These are phyloP conservation scores for Sanderia malayensis DNA, from an alignment of 30 jellyfish, hydroid and myxozoan genomes.

Conservation along the genomic window DNA sequence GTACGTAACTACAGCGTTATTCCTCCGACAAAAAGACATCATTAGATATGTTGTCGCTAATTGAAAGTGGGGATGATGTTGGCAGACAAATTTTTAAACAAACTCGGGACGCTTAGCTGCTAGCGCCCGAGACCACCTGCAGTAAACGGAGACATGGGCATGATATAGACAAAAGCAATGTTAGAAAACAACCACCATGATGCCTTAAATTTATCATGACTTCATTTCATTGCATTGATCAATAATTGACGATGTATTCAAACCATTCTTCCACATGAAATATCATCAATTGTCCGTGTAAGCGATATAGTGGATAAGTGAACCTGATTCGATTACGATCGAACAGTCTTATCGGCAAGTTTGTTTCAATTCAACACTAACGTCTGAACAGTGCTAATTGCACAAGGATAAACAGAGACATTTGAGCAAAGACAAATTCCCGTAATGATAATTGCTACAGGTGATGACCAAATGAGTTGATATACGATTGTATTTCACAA, in stretches of 20 bases:
- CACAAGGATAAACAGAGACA: constrained; percentile 31
- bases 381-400: constrained; percentile 14
- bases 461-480: constrained; percentile 35
- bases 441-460: not conserved
- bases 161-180: not conserved
- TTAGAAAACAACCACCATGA: constrained; percentile 1
- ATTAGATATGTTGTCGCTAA: not conserved
- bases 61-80: not conserved
- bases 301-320: not conserved
- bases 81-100: not conserved
- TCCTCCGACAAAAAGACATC: not conserved
- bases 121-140: not conserved
- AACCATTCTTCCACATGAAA: not conserved
- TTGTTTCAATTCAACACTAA: constrained; percentile 40
- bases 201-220: not conserved
- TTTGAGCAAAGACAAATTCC: constrained; percentile 29
- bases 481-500: not conserved
- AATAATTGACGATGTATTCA: not conserved
- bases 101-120: not conserved
- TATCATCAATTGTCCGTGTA: not conserved
- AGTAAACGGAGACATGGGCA: not conserved
- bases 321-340: not conserved
- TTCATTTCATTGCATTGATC: not conserved
- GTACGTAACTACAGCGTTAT: not conserved
- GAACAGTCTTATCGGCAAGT: not conserved